These are phyloP conservation scores for Dromococcyx pavoninus DNA, from an alignment of 2,797 vertebrate species.

Conservation along the genomic window DNA sequence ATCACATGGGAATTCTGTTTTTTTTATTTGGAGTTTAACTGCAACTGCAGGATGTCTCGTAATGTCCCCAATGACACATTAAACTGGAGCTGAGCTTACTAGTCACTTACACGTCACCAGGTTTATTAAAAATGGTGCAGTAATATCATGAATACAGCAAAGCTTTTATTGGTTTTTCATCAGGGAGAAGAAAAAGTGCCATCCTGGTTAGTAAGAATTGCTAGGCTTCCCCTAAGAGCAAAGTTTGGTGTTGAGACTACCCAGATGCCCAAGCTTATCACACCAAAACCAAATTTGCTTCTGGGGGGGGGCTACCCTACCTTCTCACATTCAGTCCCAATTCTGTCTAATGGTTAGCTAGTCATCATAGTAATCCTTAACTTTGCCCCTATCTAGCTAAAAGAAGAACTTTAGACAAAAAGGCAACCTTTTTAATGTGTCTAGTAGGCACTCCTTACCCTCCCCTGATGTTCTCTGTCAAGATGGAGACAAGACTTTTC, in stretches of 20 bases:
- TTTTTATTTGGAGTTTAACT: neutral
- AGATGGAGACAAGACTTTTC: neutral
- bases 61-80: neutral
- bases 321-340: neutral
- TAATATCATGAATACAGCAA: neutral
- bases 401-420: neutral
- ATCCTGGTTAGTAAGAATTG: neutral
- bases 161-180: neutral
- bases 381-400: neutral
- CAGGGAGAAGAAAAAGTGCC: neutral
- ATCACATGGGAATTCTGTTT: neutral
- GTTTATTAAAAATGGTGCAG: neutral
- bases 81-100: neutral
- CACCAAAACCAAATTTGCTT: neutral
- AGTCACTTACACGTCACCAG: neutral
- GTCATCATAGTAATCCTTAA: neutral
- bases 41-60: neutral
- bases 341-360: neutral
- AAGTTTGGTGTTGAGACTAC: neutral
- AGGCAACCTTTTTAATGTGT: neutral
- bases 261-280: neutral
- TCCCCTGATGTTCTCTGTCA: neutral
- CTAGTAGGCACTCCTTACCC: neutral
- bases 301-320: neutral
- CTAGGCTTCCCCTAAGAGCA: neutral